Percentiles rank a stretch among this genome's conserved stretches.
Evolutionary conservation across 2,888 invertebrate genomes (phyloP).

Genomic region (Eudasyphora cyanicolor): DNA sequence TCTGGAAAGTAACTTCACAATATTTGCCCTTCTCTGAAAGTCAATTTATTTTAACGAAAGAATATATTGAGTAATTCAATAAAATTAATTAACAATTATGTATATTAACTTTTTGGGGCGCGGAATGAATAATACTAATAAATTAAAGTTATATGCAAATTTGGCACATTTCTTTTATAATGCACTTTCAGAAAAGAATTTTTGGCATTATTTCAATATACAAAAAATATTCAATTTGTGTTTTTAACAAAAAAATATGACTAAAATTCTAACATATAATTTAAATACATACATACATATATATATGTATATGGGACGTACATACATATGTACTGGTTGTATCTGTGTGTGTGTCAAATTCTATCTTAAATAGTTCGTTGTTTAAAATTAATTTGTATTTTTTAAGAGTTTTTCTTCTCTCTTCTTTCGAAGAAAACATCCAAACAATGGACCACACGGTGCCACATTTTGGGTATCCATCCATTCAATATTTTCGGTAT

Average conservation of each 20-base stretch:
- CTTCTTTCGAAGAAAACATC: background rate
- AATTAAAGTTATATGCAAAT: conserved; percentile 51
- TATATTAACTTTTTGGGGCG: background rate
- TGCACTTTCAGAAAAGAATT: background rate
- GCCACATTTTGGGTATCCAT: background rate
- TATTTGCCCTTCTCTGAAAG: conserved; percentile 74
- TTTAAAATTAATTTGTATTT: conserved; percentile 10
- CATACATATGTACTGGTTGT: background rate
- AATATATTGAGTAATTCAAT: background rate
- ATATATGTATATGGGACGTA: background rate
- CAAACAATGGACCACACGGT: background rate
- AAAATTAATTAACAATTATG: conserved; percentile 21
- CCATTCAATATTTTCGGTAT: conserved; percentile 9
- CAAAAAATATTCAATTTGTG: conserved; percentile 10
- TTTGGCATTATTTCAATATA: conserved; percentile 56
- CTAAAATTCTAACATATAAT: background rate
- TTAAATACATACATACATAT: background rate
- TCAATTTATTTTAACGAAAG: conserved; percentile 60
- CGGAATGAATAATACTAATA: conserved; percentile 27
- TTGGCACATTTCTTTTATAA: conserved; percentile 9
- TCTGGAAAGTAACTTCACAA: background rate
- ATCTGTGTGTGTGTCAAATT: background rate
- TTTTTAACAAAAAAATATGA: background rate
- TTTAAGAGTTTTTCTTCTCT: background rate
- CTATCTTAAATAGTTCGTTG: background rate